Evolutionary conservation across 2,797 vertebrate genomes (phyloP), one percentile per base, ranked within the genome.

Genomic region (Channallabes apus): DNA sequence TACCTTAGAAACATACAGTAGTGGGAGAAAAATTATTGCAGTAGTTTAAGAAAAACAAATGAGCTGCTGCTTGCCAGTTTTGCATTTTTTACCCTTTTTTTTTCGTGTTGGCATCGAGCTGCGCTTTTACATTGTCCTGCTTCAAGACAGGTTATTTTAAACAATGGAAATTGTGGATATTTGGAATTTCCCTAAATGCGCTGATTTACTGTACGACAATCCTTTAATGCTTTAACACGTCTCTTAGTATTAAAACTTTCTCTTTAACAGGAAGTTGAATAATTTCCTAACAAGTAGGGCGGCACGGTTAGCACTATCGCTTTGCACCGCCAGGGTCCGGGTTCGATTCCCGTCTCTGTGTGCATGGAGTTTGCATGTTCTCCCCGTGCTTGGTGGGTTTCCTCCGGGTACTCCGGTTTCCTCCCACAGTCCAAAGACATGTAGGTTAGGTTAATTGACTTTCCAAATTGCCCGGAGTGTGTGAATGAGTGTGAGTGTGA

Each of bases 201-300:
- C 18, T 15, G 56, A 80, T 72, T 54, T 72, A 80, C 9, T n/a
- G 41, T 8, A 46, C 8, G 41, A 29, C 35, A 17, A 6, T 32
- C 67, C 61, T 56, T 62, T 24, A 67, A 75, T 24, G 17, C 20
- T n/a, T n/a, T n/a, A n/a, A n/a, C 41, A 8, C 8, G 41, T 46
- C 41, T 41, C 41, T n/a, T n/a, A n/a, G n/a, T 8, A 8, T 8
- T 46, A 46, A 46, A 46, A 46, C 8, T 8, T 46, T 9, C 41
- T 46, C 41, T 46, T 46, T 46, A 46, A 46, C 41, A 80, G 38
- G 35, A 79, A 38, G 59, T 54, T 85, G 51, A 77, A 82, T 84
- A 32, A 62, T 76, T 8, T 76, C 62, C 24, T 22, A 56, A 75
- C 14, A 18, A n/a, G n/a, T n/a, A n/a, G n/a, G n/a, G n/a, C n/a